Base-by-base conservation (phyloP, 2,797 vertebrate species). In the Staurois parvus region DNA sequence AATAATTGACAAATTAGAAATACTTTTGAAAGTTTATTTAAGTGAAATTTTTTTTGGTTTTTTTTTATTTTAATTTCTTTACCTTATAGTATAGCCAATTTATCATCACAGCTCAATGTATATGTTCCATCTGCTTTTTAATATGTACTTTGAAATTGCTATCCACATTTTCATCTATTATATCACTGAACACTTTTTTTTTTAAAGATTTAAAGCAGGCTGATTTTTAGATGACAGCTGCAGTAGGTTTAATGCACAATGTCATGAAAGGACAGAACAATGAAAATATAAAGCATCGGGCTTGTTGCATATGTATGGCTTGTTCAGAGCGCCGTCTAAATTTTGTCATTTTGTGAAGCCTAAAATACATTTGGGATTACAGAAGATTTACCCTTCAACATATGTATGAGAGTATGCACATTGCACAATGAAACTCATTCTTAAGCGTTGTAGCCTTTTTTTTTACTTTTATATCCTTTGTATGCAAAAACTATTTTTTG, bases 291-390 rank as follows among this genome's bases (percentile, higher is more conserved):
- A 91, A 91, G 90, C 90, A 79, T 88, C 87, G 78, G 89, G 79
- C 56, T 90, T 88, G 32, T 90, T 93, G 88, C 90, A 91, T 93
- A 92, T 92, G 89, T 91, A 91, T 92, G 81, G 69, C 67, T 68
- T 89, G 83, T 91, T 89, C 92, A 82, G 88, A 91, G 88, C 72
- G 88, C 76, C 81, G 83, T 85, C 87, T 88, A 91, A 89, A 90
- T 91, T 92, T 92, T 91, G n/a, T 89, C 30, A 0, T 89, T 91
- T 85, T 91, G 78, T 89, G 70, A 87, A 91, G 48, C 91, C 79
- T 91, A 89, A 92, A 93, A 89, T 91, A 87, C 85, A 88, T 56
- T 88, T 91, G 88, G 88, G 89, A 90, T 89, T 91, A 72, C 77
- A 85, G 90, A 87, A 91, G 88, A 89, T 88, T 92, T 92, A 91